A percentile compares a stretch with the other conserved stretches of the same genome.
These are phyloP conservation scores for Steatornis caripensis DNA, from an alignment of 2,113 vertebrate genomes.

Conservation along the genomic window DNA sequence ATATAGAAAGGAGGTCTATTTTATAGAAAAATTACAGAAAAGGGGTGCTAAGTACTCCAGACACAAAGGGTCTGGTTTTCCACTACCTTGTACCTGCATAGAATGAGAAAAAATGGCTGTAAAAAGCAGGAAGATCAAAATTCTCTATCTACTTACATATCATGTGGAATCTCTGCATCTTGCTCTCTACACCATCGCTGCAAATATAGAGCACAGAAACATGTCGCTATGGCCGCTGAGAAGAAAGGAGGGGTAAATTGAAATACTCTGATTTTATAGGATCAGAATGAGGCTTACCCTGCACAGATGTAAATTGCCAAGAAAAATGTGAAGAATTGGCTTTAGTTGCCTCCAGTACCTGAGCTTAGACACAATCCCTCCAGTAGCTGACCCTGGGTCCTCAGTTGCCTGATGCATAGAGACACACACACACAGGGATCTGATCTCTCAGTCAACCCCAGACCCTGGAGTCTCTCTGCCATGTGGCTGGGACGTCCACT, in stretches of 20 bases:
- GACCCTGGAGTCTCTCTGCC: neutral
- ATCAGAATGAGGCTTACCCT: neutral
- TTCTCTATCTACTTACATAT: neutral
- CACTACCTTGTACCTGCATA: neutral
- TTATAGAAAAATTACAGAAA: neutral
- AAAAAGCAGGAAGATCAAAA: neutral
- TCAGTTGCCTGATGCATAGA: neutral
- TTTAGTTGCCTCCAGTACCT: neutral
- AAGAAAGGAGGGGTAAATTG: neutral
- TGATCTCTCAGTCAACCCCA: neutral
- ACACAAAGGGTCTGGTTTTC: neutral
- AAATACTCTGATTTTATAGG: neutral
- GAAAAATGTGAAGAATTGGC: neutral
- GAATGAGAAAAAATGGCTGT: neutral
- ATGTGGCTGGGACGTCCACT: neutral
- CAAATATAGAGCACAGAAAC: neutral
- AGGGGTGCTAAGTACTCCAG: neutral
- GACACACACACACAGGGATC: accelerated
- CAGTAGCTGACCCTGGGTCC: neutral
- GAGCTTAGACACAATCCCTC: neutral
- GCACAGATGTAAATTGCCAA: neutral
- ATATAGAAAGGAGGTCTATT: neutral
- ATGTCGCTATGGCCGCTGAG: neutral
- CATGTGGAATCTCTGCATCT: neutral
- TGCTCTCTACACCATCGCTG: neutral